Conservation (phyloP, 1,140 invertebrate species). For the Cherax quadricarinatus region DNA sequence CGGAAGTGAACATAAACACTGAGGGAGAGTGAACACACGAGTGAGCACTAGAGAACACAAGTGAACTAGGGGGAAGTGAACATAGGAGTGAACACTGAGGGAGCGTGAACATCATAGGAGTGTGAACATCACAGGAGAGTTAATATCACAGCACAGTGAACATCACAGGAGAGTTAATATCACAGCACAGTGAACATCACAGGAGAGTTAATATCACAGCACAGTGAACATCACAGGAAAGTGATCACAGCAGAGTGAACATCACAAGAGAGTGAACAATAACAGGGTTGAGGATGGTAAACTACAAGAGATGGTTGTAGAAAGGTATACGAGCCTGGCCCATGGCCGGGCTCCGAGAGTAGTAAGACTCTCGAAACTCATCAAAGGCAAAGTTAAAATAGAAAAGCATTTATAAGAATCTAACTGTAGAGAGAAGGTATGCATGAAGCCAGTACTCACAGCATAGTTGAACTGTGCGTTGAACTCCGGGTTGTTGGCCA, state of each 20-base stretch:
- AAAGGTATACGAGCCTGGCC: too few relatives aligned
- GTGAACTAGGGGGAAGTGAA: neutral
- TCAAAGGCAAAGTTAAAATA: neutral
- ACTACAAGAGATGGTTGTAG: neutral
- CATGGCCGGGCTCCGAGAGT: too few relatives aligned
- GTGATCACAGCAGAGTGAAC: neutral
- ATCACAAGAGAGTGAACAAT: too few relatives aligned
- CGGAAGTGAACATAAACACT: neutral
- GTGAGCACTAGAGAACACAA: neutral
- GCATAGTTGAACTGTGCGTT: slow-evolving; percentile 98
- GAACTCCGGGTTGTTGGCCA: slow-evolving; percentile 95
- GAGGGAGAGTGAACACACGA: neutral
- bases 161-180: neutral
- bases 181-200: neutral
- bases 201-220: neutral
- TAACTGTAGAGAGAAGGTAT: neutral
- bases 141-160: neutral
- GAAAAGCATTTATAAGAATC: neutral
- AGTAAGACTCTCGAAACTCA: too few relatives aligned
- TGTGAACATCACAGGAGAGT: neutral
- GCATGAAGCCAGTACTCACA: slow-evolving; percentile 82
- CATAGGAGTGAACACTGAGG: neutral
- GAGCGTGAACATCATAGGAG: neutral
- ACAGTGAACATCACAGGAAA: neutral
- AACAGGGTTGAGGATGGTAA: neutral